Evolutionary conservation across 2,888 invertebrate genomes (phyloP), one percentile per base, ranked within the genome.

Genomic region (Phytoseiulus persimilis): DNA sequence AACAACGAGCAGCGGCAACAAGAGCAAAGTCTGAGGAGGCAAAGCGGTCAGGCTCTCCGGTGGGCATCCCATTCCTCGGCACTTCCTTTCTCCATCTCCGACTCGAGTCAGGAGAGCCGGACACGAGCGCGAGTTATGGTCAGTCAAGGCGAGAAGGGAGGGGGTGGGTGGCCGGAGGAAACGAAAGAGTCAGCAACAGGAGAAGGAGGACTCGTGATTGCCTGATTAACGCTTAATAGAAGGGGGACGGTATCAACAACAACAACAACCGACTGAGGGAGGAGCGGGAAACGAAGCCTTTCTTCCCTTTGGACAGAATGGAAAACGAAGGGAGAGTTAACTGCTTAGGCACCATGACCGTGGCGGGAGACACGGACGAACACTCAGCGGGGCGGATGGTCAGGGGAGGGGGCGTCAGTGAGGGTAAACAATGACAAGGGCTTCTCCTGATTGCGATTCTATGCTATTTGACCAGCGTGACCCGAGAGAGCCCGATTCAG

Each of bases 141-240:
- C 87, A 32, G 87, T n/a, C n/a, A 32, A 33, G 33, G 31, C 87
- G 87, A n/a, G 32, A n/a, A n/a, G n/a, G 83, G 31, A 32, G 32
- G 18, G 87, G 33, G 87, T 6, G 31, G 87, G 87, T 28, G 32
- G 11, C n/a, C 45, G 33, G 87, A 14, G 39, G 87, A 28, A 83
- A 28, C 32, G 18, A 33, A 32, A 87, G 87, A 33, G 45, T 39
- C 87, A 65, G 65, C 32, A 87, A 45, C 87, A 33, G 87, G 39
- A 87, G 32, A 87, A 45, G 87, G 87, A 87, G 87, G 87, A 87
- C 87, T 87, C 87, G 87, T 87, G 87, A 87, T 87, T 87, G 87
- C 87, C 87, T 87, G 87, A 87, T 87, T 87, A 87, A 87, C 87
- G 87, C 87, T 87, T 87, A 87, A 87, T 87, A 87, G 87, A 87